Percentiles rank a stretch among this genome's conserved stretches.
phyloP scores from a whole-genome alignment of 2,888 invertebrate genomes.

The Sphaerophoria rueppellii region DNA sequence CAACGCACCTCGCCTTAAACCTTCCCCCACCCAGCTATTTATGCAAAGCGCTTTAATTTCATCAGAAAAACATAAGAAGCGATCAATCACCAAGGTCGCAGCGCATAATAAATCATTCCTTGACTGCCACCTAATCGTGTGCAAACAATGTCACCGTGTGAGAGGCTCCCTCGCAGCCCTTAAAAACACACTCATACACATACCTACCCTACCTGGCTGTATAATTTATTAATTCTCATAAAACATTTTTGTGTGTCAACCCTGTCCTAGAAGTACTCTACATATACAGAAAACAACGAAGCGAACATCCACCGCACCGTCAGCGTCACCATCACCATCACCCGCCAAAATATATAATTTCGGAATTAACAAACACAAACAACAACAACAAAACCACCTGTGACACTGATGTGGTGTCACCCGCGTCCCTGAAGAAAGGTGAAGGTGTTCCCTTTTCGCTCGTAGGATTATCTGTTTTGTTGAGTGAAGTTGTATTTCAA shows the following conservation, averaged over 20 bases:
- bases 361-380: slow-evolving; percentile 8
- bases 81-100: slow-evolving; percentile 36
- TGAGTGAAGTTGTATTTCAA: background rate
- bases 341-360: slow-evolving; percentile 11
- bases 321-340: background rate
- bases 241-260: slow-evolving; percentile 37
- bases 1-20: background rate
- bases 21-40: background rate
- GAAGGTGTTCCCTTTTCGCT: background rate
- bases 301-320: background rate
- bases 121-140: slow-evolving; percentile 22
- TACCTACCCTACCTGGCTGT: background rate
- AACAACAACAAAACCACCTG: slow-evolving; percentile 15
- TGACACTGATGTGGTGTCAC: background rate
- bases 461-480: background rate
- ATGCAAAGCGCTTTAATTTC: slow-evolving; percentile 12
- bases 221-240: slow-evolving; percentile 30
- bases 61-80: slow-evolving; percentile 10
- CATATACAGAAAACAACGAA: too few relatives aligned
- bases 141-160: background rate
- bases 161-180: background rate
- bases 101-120: slow-evolving; percentile 27
- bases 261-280: background rate
- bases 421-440: background rate
- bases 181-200: too few relatives aligned